These are phyloP conservation scores for Lamellibrachia satsuma DNA, from an alignment of 2,888 invertebrate genomes.

Conservation along the genomic window DNA sequence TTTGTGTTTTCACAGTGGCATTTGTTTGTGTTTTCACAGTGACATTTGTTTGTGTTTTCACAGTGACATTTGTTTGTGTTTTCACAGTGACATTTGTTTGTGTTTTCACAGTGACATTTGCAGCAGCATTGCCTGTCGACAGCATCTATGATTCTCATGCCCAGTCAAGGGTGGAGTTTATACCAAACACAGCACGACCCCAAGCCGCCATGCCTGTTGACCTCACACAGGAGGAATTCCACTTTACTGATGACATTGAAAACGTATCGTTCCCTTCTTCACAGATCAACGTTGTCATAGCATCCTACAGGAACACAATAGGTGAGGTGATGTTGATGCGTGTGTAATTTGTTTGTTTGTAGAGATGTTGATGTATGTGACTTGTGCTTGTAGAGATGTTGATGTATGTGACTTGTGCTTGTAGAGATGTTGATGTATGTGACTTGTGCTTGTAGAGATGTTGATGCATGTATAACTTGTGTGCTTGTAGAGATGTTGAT, in stretches of 20 bases:
- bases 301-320: conserved; percentile 63
- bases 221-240: conserved; percentile 52
- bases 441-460: neutral
- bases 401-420: neutral
- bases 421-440: neutral
- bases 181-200: conserved; percentile 57
- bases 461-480: neutral
- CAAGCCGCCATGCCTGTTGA: conserved; percentile 57
- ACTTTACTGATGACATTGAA: conserved; percentile 56
- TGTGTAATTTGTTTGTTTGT: neutral
- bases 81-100: neutral
- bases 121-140: neutral
- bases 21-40: no score
- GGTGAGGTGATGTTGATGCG: conserved; percentile 44
- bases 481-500: neutral
- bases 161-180: conserved; percentile 58
- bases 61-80: neutral
- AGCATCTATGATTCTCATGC: conserved; percentile 25
- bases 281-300: conserved; percentile 58
- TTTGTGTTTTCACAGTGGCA: no score
- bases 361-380: neutral
- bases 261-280: conserved; percentile 57
- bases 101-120: neutral
- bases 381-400: neutral
- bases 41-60: no score